Base-by-base conservation (phyloP, 2,797 vertebrate species). In the Pseudopleuronectes americanus region DNA sequence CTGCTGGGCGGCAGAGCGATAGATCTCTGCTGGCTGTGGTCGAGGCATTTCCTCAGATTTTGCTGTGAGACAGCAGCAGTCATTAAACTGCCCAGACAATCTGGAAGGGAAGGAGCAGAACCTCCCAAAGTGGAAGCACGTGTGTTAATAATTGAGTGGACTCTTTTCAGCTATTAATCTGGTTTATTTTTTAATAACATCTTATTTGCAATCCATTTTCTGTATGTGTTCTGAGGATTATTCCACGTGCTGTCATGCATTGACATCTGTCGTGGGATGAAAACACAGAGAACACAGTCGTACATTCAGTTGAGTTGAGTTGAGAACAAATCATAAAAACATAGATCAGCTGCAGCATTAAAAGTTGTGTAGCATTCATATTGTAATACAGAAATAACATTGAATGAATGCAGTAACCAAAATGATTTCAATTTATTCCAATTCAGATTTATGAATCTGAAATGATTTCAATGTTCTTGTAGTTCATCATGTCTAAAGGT, bases 1-100 rank as follows among this genome's bases (percentile, higher is more conserved):
- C 84, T 87, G 71, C 83, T 65, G 77, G 74, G 81, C 71, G 73
- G 85, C 76, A 24, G 71, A 67, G 19, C 28, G 74, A 89, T 63
- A 87, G 82, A 89, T 89, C 82, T 88, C 76, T 19, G 5, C 60
- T 41, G 58, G 66, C 64, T 48, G 10, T 16, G 57, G 77, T 64
- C 22, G 36, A 69, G 59, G 73, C 66, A 47, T 72, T 63, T 79
- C 77, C 84, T 76, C 61, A 53, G 43, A 38, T 72, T 84, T 81
- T 1, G 10, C 52, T 64, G 36, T 77, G 67, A 76, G 57, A 74
- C 17, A 21, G 58, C n/a, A 23, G 31, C 19, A 7, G 58, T 68
- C 61, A 53, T 58, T 60, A 69, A 74, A 63, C 41, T 38, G 48
- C 8, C 31, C 8, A 8, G 33, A 33, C n/a, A 43, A 57, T 69